Percentiles rank a stretch among this genome's conserved stretches.
Evolutionary conservation across 1,140 invertebrate species (phyloP).

Genomic region (Anastrepha obliqua): DNA sequence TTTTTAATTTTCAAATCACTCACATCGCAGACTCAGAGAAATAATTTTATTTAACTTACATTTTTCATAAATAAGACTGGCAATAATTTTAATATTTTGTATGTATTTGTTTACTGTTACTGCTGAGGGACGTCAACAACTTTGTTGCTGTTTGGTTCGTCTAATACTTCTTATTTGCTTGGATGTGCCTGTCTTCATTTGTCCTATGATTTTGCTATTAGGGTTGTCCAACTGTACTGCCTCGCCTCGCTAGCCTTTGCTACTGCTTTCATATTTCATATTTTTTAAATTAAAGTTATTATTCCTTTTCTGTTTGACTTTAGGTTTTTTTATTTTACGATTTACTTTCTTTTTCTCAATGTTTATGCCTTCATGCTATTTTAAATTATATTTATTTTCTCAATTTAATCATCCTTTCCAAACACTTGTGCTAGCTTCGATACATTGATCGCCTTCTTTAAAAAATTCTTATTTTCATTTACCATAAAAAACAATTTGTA

Average conservation of each 20-base stretch:
- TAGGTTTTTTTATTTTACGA: conserved; percentile 19
- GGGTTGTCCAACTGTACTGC: neutral
- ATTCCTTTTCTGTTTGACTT: neutral
- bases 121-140: too few relatives aligned
- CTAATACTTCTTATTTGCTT: too few relatives aligned
- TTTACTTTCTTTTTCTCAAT: conserved; percentile 13
- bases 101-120: neutral
- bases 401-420: conserved; percentile 29
- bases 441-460: conserved; percentile 46
- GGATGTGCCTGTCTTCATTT: too few relatives aligned
- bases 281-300: neutral
- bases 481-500: conserved; percentile 75
- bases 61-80: neutral
- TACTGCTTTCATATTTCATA: neutral
- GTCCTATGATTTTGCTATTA: neutral
- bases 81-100: too few relatives aligned
- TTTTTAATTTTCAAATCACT: too few relatives aligned
- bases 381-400: conserved; percentile 41
- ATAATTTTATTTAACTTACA: neutral
- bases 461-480: conserved; percentile 55
- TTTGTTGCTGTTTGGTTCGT: too few relatives aligned
- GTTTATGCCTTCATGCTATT: conserved; percentile 24
- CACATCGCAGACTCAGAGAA: too few relatives aligned
- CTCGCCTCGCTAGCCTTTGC: neutral
- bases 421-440: conserved; percentile 5